Conservation (phyloP, 1,140 invertebrate species). For the Sinonovacula constricta region DNA sequence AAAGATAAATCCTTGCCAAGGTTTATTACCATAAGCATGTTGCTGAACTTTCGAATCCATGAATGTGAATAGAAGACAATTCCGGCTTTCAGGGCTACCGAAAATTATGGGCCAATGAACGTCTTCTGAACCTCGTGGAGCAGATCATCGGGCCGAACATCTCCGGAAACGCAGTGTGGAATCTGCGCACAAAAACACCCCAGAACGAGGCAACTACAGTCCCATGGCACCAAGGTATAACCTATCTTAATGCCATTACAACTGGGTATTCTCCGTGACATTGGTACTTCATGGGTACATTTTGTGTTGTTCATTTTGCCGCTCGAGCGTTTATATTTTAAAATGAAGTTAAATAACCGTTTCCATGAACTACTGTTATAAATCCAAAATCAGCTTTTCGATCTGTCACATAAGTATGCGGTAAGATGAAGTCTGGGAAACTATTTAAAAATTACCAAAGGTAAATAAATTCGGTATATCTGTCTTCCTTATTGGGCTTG, state of each 20-base stretch:
- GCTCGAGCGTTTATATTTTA: not conserved
- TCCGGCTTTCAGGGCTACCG: slow-evolving; percentile 59
- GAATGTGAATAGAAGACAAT: no score
- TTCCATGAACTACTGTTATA: no score
- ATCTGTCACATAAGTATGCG: no score
- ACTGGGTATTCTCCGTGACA: not conserved
- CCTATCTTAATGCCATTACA: not conserved
- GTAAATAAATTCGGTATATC: no score
- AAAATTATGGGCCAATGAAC: slow-evolving; percentile 63
- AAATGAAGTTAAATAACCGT: no score
- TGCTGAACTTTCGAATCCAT: no score
- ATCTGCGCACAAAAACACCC: slow-evolving; percentile 69
- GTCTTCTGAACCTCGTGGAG: slow-evolving; percentile 68
- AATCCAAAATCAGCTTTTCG: no score
- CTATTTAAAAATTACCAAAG: no score
- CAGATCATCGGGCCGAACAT: slow-evolving; percentile 72
- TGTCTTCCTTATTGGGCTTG: no score
- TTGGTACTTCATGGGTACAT: not conserved
- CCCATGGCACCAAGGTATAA: slow-evolving; percentile 73
- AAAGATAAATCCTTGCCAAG: no score
- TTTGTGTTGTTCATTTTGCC: not conserved
- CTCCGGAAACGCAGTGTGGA: slow-evolving; percentile 69
- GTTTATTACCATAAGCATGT: no score
- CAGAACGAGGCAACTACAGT: slow-evolving; percentile 63
- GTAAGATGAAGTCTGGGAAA: no score